Conservation (phyloP, 2,113 vertebrate genomes). For the Phasianus colchicus region DNA sequence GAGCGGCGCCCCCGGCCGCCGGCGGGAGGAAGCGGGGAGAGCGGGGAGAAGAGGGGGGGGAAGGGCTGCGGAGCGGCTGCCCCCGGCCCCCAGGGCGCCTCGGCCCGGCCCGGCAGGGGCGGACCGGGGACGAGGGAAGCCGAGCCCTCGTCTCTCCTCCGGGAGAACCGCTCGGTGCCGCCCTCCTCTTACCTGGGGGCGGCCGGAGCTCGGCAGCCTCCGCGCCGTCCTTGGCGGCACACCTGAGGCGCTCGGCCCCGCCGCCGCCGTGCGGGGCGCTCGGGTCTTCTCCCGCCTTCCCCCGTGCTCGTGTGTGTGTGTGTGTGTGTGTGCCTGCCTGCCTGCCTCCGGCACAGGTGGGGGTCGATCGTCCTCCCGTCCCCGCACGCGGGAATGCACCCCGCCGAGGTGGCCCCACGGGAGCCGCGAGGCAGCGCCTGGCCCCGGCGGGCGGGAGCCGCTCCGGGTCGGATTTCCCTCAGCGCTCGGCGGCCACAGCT, state of each 20-base stretch:
- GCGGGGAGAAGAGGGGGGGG: background rate
- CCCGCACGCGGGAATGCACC: too few species aligned
- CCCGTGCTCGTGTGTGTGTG: too few species aligned
- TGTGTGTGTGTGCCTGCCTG: too few species aligned
- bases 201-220: background rate
- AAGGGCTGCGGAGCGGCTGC: background rate
- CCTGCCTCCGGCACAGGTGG: too few species aligned
- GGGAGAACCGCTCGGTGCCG: background rate
- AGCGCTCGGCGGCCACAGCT: too few species aligned
- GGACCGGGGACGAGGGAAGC: too few species aligned
- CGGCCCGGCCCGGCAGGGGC: background rate
- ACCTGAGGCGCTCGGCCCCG: background rate
- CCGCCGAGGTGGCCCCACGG: too few species aligned
- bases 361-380: too few species aligned
- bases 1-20: constrained; percentile 43
- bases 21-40: background rate
- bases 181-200: background rate
- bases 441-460: too few species aligned
- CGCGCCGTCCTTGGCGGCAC: background rate
- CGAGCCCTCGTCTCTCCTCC: background rate
- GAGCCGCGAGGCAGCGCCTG: too few species aligned
- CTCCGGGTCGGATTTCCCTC: too few species aligned
- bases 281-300: background rate
- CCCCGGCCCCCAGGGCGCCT: background rate
- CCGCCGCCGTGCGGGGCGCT: background rate